Evolutionary conservation across 2,113 vertebrate species (phyloP).

Genomic region (Heliornis fulica): DNA sequence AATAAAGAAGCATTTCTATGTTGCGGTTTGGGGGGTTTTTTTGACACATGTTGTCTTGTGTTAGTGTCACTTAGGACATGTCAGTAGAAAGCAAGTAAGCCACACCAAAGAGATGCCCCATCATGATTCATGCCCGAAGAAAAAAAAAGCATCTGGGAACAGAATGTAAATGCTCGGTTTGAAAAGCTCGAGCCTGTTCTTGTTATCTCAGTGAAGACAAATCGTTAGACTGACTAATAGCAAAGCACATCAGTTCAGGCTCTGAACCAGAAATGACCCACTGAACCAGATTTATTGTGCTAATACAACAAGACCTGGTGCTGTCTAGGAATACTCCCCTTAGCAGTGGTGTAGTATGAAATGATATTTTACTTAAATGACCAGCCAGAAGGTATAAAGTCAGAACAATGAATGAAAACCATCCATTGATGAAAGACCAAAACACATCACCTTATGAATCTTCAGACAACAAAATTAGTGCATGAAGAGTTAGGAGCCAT

Average conservation of each 20-base stretch:
- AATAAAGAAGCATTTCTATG: neutral
- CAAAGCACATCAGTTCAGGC: neutral
- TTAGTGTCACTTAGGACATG: neutral
- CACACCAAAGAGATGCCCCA: neutral
- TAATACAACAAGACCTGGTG: neutral
- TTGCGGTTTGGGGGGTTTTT: no score
- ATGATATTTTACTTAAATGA: neutral
- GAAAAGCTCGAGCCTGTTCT: neutral
- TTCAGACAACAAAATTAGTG: neutral
- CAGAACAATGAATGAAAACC: neutral
- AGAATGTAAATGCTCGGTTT: neutral
- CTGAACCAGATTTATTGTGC: neutral
- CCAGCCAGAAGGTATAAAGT: neutral
- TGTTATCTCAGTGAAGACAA: neutral
- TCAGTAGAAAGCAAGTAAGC: neutral
- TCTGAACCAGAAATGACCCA: neutral
- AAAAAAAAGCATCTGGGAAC: neutral
- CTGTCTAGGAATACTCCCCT: neutral
- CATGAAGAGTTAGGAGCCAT: neutral
- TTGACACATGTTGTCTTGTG: no score
- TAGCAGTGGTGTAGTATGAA: neutral
- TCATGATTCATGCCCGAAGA: neutral
- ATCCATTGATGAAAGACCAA: neutral
- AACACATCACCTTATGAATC: neutral
- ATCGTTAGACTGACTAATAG: neutral